A percentile compares a stretch with the other conserved stretches of the same genome.
Evolutionary conservation across 2,888 invertebrate species (phyloP).

Genomic region (Drosophila silvestris): DNA sequence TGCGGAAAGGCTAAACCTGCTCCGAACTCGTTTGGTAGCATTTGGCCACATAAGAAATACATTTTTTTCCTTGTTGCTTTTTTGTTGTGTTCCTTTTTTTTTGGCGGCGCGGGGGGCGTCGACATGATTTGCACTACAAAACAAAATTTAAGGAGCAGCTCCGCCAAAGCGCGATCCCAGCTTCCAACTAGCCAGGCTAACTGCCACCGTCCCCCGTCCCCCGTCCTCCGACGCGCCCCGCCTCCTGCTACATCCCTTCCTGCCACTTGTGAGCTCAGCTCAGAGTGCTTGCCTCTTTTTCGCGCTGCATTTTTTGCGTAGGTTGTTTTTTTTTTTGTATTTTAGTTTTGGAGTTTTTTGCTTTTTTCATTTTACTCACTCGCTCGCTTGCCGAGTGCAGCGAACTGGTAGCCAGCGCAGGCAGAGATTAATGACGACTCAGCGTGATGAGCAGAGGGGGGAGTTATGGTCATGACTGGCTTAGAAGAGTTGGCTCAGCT

Average conservation of each 20-base stretch:
- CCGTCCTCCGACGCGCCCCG: not conserved
- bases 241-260: not conserved
- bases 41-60: conserved; percentile 44
- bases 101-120: conserved; percentile 65
- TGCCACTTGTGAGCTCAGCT: conserved; percentile 7
- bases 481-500: conserved; percentile 47
- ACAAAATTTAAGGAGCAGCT: conserved; percentile 75
- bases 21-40: conserved; percentile 76
- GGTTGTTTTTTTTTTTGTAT: conserved; percentile 27
- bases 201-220: not conserved
- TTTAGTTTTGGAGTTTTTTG: not conserved
- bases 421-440: conserved; percentile 68
- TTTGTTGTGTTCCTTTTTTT: conserved; percentile 1
- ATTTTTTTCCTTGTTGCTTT: conserved; percentile 12
- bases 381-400: conserved; percentile 56
- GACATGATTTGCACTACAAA: conserved; percentile 78
- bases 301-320: conserved; percentile 81
- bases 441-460: not conserved
- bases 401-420: conserved; percentile 72
- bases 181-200: conserved; percentile 1
- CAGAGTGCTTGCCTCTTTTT: conserved; percentile 66
- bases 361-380: not conserved
- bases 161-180: conserved; percentile 37
- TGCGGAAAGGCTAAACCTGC: conserved; percentile 58
- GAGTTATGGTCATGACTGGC: conserved; percentile 29